Percentiles rank a stretch among this genome's conserved stretches.
These are phyloP conservation scores for Scatophagus argus DNA, from an alignment of 2,113 vertebrate genomes.

Conservation along the genomic window DNA sequence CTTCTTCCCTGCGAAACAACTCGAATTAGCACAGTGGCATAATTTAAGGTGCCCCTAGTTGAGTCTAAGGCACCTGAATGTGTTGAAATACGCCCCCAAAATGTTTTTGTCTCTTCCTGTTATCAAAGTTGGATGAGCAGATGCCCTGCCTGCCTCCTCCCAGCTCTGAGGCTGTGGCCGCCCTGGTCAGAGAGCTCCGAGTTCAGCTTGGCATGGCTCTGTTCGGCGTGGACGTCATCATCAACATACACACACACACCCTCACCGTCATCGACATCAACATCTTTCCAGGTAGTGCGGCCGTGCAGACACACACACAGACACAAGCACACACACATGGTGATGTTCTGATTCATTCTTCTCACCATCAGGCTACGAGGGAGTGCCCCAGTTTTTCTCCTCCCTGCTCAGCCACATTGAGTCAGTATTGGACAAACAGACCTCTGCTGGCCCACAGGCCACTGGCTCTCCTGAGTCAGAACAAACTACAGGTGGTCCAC, in stretches of 20 bases:
- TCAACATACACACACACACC: slow-evolving; percentile 78
- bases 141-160: slow-evolving; percentile 71
- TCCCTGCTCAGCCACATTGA: slow-evolving; percentile 81
- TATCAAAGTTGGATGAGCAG: slow-evolving; percentile 76
- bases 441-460: not conserved
- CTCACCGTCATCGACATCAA: slow-evolving; percentile 85
- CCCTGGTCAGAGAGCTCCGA: slow-evolving; percentile 77
- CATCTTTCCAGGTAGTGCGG: slow-evolving; percentile 81
- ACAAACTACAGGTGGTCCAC: not conserved
- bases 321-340: not conserved
- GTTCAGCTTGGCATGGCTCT: slow-evolving; percentile 81
- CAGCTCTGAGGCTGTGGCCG: slow-evolving; percentile 70
- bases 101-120: not conserved
- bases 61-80: too few species aligned
- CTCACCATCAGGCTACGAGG: slow-evolving; percentile 80
- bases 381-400: slow-evolving; percentile 83
- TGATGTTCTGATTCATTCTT: not conserved
- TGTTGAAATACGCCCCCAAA: not conserved
- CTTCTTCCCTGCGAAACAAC: not conserved
- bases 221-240: slow-evolving; percentile 85
- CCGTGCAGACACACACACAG: not conserved
- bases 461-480: not conserved
- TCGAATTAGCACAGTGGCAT: not conserved
- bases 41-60: not conserved
- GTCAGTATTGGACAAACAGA: slow-evolving; percentile 67